A percentile compares a stretch with the other conserved stretches of the same genome.
These are phyloP conservation scores for Helostoma temminkii DNA, from an alignment of 2,797 vertebrate species.

Conservation along the genomic window DNA sequence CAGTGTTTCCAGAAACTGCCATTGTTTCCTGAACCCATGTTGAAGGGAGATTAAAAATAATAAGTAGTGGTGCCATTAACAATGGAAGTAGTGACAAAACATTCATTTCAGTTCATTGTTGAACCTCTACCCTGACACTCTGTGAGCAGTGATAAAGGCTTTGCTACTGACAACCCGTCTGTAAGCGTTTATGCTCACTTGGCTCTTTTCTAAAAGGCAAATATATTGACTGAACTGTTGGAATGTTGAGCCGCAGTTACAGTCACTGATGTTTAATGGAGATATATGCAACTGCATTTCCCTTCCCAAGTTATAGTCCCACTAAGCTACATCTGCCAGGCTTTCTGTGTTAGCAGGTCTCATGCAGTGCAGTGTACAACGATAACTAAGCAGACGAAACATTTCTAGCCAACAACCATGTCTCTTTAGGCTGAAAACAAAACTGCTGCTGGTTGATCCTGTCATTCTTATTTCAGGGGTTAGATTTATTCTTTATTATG, in stretches of 20 bases:
- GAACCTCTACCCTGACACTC: constrained; percentile 50
- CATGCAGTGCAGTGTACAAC: not conserved
- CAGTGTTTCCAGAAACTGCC: constrained; percentile 51
- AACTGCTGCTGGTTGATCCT: not conserved
- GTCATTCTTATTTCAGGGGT: too few relatives aligned
- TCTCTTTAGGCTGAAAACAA: too few relatives aligned
- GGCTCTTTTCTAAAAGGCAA: constrained; percentile 30
- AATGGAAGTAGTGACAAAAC: constrained; percentile 55
- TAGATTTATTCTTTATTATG: not conserved
- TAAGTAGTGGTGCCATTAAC: constrained; percentile 65
- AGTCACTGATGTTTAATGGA: constrained; percentile 4
- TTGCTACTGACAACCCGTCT: constrained; percentile 36
- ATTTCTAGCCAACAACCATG: not conserved
- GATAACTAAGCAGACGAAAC: too few relatives aligned
- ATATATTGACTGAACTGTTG: constrained; percentile 22
- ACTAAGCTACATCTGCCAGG: not conserved
- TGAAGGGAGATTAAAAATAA: constrained; percentile 76
- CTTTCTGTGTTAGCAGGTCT: not conserved
- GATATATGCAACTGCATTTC: not conserved
- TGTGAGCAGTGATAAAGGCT: constrained; percentile 65
- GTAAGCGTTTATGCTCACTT: constrained; percentile 48
- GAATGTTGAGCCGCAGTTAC: constrained; percentile 12
- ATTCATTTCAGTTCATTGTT: constrained; percentile 55
- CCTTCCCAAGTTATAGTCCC: not conserved
- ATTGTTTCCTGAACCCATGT: constrained; percentile 72